Evolutionary conservation across 2,888 invertebrate species (phyloP), one percentile per base, ranked within the genome.

Genomic region (Cryptosula pallasiana): DNA sequence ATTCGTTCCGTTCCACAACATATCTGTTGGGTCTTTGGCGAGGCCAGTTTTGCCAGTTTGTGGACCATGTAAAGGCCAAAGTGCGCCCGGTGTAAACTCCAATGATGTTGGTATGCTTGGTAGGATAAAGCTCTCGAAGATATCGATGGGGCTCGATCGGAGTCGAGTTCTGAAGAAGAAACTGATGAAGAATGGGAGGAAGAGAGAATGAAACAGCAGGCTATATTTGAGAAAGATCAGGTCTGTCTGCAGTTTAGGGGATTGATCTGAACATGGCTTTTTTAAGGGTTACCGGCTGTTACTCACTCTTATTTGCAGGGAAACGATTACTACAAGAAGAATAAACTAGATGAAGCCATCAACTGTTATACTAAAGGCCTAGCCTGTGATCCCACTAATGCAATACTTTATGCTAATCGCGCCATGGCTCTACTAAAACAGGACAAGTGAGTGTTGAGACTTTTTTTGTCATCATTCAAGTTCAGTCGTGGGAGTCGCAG

Each of bases 371-470:
- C 84, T 0, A 78, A 77, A 72, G 86, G 84, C 9, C 80, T 84
- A 36, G 76, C 80, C 45, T 77, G 80, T 32, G 84, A 86, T 77
- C 82, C 85, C 1, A 79, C 78, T 23, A 86, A 83, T 76, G 78
- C 94, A 1, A 88, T 92, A 20, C 92, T 91, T 81, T 93, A 89
- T 79, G 92, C 93, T 0, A 96, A 96, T 83, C 88, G 96, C 77
- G 95, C 93, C 0, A 87, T 95, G 72, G 95, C 95, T 78, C 89
- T 91, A 75, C 86, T 95, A 13, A 94, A 93, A 85, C 88, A 90
- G 77, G 89, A 91, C 75, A 90, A 90, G 92, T 94, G 86, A 83
- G 87, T 45, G 5, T 45, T 45, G n/a, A n/a, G n/a, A n/a, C n/a
- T n/a, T n/a, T n/a, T n/a, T n/a, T n/a, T n/a, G n/a, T n/a, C n/a